These are phyloP conservation scores for Caenorhabditis sinica DNA, from an alignment of 2,888 invertebrate species.

Conservation along the genomic window DNA sequence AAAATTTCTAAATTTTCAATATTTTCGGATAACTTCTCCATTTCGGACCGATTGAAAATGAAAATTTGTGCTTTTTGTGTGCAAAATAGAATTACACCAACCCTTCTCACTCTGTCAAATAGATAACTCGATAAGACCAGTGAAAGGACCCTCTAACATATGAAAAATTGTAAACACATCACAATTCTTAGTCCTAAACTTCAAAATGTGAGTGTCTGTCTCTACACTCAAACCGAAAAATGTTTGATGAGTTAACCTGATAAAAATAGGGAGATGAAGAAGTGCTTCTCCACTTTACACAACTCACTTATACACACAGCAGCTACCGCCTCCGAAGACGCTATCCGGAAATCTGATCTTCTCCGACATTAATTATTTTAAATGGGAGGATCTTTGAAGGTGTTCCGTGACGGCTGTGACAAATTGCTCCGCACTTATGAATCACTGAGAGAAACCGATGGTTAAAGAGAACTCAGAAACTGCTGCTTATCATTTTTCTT, in stretches of 20 bases:
- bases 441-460: slow-evolving; percentile 1
- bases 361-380: slow-evolving; percentile 58
- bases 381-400: slow-evolving; percentile 25
- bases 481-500: slow-evolving; percentile 46
- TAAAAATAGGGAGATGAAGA: slow-evolving; percentile 49
- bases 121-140: slow-evolving; percentile 31
- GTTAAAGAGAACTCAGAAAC: slow-evolving; percentile 8
- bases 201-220: slow-evolving; percentile 20
- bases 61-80: slow-evolving; percentile 14
- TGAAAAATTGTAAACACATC: slow-evolving; percentile 32
- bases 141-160: slow-evolving; percentile 28
- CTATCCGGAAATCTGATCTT: slow-evolving; percentile 63
- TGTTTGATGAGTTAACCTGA: slow-evolving; percentile 68
- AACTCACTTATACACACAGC: background rate
- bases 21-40: no score
- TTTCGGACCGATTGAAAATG: no score
- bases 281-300: slow-evolving; percentile 53
- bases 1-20: background rate
- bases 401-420: slow-evolving; percentile 38
- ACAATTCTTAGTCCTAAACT: slow-evolving; percentile 2
- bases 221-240: slow-evolving; percentile 32
- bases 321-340: slow-evolving; percentile 31
- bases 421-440: slow-evolving; percentile 55
- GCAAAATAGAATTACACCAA: slow-evolving; percentile 27
- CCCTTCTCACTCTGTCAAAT: background rate